A percentile compares a stretch with the other conserved stretches of the same genome.
Conservation (phyloP, 2,797 vertebrate species). For the Chelon labrosus region DNA sequence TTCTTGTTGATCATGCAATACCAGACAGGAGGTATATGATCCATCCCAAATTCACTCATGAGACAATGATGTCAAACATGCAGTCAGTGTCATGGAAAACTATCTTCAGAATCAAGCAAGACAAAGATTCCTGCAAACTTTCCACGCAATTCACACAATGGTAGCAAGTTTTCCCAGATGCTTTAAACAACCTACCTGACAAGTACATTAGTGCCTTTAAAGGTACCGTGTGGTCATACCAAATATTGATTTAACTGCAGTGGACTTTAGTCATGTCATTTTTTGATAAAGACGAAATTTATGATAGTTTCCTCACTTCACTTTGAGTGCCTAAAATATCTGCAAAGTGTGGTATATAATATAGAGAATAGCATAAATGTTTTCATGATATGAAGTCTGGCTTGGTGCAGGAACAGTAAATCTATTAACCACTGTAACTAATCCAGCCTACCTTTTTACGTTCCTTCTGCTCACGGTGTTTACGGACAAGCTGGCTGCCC, state of each 20-base stretch:
- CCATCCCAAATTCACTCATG: background rate
- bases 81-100: background rate
- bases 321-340: too few relatives aligned
- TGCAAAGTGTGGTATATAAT: too few relatives aligned
- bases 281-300: background rate
- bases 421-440: background rate
- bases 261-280: too few relatives aligned
- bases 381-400: background rate
- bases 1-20: too few relatives aligned
- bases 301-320: background rate
- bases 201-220: too few relatives aligned
- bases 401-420: background rate
- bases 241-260: too few relatives aligned
- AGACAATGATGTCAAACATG: background rate
- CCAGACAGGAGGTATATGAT: background rate
- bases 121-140: too few relatives aligned
- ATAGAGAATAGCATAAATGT: background rate
- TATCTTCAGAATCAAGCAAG: background rate
- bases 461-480: constrained; percentile 98
- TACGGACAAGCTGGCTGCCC: constrained; percentile 96
- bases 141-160: too few relatives aligned
- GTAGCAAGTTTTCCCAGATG: too few relatives aligned
- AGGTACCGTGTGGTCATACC: too few relatives aligned
- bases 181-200: too few relatives aligned
- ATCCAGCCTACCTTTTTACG: constrained; percentile 91